phyloP scores from a whole-genome alignment of 1,140 invertebrate species.

The Drosophila ercepeae region DNA sequence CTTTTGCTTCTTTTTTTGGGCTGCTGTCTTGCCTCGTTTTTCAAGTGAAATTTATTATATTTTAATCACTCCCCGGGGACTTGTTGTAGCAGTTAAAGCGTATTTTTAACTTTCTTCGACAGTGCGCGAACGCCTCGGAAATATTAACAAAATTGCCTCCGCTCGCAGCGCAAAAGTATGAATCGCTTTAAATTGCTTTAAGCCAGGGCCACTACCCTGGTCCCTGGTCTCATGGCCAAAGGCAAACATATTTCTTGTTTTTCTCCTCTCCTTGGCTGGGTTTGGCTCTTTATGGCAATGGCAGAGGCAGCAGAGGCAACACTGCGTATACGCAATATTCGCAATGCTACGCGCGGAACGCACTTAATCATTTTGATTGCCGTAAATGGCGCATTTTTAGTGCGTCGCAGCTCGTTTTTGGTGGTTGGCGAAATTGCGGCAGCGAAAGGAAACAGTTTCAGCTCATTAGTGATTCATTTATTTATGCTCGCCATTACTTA shows the following conservation, averaged over 20 bases:
- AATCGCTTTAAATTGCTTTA: constrained; percentile 73
- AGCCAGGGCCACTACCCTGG: constrained; percentile 25
- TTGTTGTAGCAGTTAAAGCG: constrained; percentile 74
- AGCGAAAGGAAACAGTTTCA: constrained; percentile 51
- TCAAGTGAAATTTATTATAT: constrained; percentile 81
- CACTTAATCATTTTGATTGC: constrained; percentile 82
- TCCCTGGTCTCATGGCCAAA: neutral
- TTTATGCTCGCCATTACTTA: constrained; percentile 58
- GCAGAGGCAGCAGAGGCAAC: constrained; percentile 2
- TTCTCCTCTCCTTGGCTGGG: constrained; percentile 9
- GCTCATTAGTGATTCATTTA: constrained; percentile 76
- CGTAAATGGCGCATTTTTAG: constrained; percentile 75
- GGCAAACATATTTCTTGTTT: constrained; percentile 64
- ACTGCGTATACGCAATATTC: constrained; percentile 60
- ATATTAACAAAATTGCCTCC: constrained; percentile 41
- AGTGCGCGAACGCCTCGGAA: constrained; percentile 25
- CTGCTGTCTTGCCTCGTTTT: constrained; percentile 65
- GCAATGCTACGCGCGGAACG: constrained; percentile 30
- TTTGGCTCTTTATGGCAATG: constrained; percentile 49
- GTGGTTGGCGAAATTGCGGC: constrained; percentile 14
- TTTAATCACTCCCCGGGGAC: constrained; percentile 80
- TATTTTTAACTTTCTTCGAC: constrained; percentile 52
- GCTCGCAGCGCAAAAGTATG: constrained; percentile 22
- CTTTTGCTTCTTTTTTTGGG: neutral
- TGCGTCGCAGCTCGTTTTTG: constrained; percentile 42